Percentiles rank a stretch among this genome's conserved stretches.
Evolutionary conservation across 2,888 invertebrate species (phyloP).

Genomic region (Actias luna): DNA sequence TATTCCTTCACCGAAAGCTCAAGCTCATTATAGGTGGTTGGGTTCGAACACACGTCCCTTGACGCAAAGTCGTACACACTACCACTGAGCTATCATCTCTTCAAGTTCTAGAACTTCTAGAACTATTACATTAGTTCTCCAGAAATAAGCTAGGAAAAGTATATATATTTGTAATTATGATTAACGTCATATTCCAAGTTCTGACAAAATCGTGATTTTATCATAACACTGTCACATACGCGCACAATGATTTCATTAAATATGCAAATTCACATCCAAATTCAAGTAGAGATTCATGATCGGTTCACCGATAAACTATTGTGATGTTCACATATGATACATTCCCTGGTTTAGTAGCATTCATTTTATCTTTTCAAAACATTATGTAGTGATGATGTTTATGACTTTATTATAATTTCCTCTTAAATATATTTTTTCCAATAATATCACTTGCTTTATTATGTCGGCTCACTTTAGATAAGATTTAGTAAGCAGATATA

Average conservation of each 20-base stretch:
- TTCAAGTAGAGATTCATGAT: conserved; percentile 50
- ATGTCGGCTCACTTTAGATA: no score
- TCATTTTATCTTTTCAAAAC: neutral
- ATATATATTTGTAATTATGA: neutral
- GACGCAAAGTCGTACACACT: no score
- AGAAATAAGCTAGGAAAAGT: no score
- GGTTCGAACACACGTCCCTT: no score
- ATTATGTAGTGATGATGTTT: neutral
- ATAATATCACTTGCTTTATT: no score
- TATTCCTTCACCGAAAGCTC: no score
- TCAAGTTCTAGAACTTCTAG: no score
- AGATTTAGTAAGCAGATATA: neutral
- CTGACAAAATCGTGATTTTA: neutral
- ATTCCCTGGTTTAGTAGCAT: neutral
- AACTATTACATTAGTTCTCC: no score
- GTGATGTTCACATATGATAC: conserved; percentile 35
- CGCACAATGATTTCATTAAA: conserved; percentile 56
- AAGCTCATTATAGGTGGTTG: no score
- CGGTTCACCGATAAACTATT: conserved; percentile 33
- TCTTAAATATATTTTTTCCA: no score
- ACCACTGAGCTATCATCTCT: no score
- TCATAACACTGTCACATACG: conserved; percentile 43
- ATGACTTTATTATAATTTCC: neutral
- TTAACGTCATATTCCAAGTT: neutral
- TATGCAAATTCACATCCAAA: conserved; percentile 60